Percentiles rank a stretch among this genome's conserved stretches.
Evolutionary conservation across 2,888 invertebrate genomes (phyloP).

Genomic region (Drosophila greeni): DNA sequence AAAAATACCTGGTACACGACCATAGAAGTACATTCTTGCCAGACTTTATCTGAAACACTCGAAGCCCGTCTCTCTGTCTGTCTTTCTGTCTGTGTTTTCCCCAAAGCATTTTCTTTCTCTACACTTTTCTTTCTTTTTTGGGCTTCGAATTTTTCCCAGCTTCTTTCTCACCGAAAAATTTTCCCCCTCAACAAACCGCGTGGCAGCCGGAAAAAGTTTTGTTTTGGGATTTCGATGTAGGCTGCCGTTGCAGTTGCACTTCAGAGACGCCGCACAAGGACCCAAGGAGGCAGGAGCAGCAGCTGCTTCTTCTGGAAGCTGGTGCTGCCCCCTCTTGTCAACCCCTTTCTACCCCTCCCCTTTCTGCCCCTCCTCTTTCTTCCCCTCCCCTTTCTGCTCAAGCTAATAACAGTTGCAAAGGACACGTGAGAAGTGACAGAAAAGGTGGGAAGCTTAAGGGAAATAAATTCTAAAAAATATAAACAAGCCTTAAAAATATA

Average conservation of each 20-base stretch:
- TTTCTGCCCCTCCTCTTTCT: too few relatives aligned
- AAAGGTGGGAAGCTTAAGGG: not conserved
- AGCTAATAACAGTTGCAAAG: constrained; percentile 70
- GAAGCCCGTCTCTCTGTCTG: constrained; percentile 7
- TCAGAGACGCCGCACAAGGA: constrained; percentile 70
- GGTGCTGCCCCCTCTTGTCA: too few relatives aligned
- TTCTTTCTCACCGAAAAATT: too few relatives aligned
- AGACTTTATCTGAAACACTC: constrained; percentile 3
- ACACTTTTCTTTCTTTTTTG: not conserved
- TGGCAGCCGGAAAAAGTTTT: constrained; percentile 71
- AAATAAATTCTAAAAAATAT: not conserved
- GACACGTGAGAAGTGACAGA: constrained; percentile 4
- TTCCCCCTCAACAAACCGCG: constrained; percentile 57
- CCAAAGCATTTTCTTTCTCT: not conserved
- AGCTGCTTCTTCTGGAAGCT: constrained; percentile 1
- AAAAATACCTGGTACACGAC: not conserved
- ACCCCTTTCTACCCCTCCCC: too few relatives aligned
- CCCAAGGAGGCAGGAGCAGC: constrained; percentile 35
- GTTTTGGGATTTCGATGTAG: constrained; percentile 67
- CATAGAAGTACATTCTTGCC: not conserved
- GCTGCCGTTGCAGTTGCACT: constrained; percentile 59
- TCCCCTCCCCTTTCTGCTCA: too few relatives aligned
- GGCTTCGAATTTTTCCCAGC: constrained; percentile 7
- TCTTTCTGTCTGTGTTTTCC: constrained; percentile 1
- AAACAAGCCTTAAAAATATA: not conserved